phyloP scores from a whole-genome alignment of 2,113 vertebrate genomes.

The Struthio camelus region DNA sequence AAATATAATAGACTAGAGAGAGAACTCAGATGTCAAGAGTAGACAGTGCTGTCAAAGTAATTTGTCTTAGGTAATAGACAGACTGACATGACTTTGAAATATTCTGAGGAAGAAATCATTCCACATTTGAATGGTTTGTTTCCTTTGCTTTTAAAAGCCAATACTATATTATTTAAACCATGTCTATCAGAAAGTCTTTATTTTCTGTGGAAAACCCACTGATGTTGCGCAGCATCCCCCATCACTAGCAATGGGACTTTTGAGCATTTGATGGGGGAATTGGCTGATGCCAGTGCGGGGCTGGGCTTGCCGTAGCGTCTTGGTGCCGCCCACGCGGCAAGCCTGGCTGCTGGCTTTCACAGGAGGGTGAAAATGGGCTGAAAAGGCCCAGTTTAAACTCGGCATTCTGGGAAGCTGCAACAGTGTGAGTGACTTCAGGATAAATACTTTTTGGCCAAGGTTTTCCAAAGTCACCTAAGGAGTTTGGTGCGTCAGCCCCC shows the following conservation, averaged over 20 bases:
- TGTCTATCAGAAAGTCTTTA: conserved; percentile 8
- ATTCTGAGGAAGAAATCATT: conserved; percentile 53
- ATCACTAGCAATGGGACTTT: neutral
- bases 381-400: neutral
- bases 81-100: conserved; percentile 70
- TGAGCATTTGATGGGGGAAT: neutral
- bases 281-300: fast-evolving
- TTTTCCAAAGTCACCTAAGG: fast-evolving
- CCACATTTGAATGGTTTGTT: conserved; percentile 50
- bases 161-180: neutral
- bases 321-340: fast-evolving
- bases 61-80: conserved; percentile 71
- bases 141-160: conserved; percentile 26
- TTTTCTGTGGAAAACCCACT: conserved; percentile 30
- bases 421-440: neutral
- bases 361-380: neutral
- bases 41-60: conserved; percentile 74
- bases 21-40: conserved; percentile 71
- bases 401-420: neutral
- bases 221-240: no score
- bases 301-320: neutral
- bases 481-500: neutral
- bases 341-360: no score
- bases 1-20: conserved; percentile 72
- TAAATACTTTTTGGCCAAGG: neutral